phyloP scores from a whole-genome alignment of 2,888 invertebrate species.

The Drosophila leonis region DNA sequence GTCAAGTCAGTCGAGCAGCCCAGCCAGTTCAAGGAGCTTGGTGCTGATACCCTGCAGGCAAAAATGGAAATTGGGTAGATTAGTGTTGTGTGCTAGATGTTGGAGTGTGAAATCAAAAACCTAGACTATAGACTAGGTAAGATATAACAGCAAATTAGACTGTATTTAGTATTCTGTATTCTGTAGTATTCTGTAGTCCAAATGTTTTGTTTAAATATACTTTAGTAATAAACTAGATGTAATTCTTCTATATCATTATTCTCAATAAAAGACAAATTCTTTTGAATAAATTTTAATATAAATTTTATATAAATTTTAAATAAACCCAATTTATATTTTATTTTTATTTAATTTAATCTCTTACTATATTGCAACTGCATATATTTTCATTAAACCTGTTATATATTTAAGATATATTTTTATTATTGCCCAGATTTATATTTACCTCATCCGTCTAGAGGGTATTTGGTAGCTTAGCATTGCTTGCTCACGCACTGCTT shows the following conservation, averaged over 20 bases:
- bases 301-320: no score
- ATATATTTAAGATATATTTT: neutral
- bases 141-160: neutral
- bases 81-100: neutral
- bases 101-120: neutral
- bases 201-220: no score
- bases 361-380: neutral
- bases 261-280: no score
- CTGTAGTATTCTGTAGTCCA: neutral
- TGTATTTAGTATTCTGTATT: neutral
- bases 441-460: no score
- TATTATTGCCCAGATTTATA: no score
- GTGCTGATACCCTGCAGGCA: constrained; percentile 10
- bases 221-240: no score
- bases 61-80: neutral
- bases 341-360: neutral
- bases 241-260: no score
- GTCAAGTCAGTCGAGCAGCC: constrained; percentile 23
- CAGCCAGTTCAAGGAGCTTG: constrained; percentile 7
- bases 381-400: neutral
- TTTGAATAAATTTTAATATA: no score
- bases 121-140: no score
- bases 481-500: neutral
- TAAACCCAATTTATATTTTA: neutral
- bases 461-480: neutral